These are phyloP conservation scores for Aulostomus chinensis DNA, from an alignment of 2,797 vertebrate genomes.

Conservation along the genomic window DNA sequence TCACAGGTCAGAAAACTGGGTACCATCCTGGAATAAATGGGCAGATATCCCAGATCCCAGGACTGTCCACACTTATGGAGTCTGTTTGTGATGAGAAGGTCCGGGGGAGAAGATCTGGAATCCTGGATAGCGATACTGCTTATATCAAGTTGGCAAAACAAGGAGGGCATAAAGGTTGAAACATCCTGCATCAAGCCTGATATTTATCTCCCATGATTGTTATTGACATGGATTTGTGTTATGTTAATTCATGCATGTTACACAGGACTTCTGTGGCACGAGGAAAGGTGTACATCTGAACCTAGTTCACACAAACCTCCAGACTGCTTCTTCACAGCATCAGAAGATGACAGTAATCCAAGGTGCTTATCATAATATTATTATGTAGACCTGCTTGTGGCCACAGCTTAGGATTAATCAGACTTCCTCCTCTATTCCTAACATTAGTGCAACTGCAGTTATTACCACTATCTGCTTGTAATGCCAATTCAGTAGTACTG, in stretches of 20 bases:
- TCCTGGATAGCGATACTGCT: constrained; percentile 72
- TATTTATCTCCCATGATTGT: not conserved
- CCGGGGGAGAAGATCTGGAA: constrained; percentile 57
- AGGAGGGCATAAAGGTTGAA: constrained; percentile 77
- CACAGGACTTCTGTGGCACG: constrained; percentile 73
- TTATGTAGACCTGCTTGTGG: not conserved
- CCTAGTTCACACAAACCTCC: constrained; percentile 50
- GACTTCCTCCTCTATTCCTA: not conserved
- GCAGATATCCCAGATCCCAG: constrained; percentile 77
- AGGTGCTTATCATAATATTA: constrained; percentile 40
- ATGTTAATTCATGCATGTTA: not conserved
- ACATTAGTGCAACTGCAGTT: no score
- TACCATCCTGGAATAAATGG: constrained; percentile 15
- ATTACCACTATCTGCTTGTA: not conserved
- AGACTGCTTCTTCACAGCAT: constrained; percentile 41
- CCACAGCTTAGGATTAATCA: not conserved
- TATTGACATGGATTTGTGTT: not conserved
- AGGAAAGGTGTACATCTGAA: constrained; percentile 33
- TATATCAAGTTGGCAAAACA: constrained; percentile 80
- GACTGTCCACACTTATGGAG: constrained; percentile 57
- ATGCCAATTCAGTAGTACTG: not conserved
- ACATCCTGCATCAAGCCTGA: not conserved
- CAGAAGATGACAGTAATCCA: constrained; percentile 12
- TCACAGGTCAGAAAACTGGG: constrained; percentile 29
- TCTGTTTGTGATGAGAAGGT: constrained; percentile 39